A percentile compares a stretch with the other conserved stretches of the same genome.
Conservation (phyloP, 1,140 invertebrate genomes). For the Globodera ellingtonae region DNA sequence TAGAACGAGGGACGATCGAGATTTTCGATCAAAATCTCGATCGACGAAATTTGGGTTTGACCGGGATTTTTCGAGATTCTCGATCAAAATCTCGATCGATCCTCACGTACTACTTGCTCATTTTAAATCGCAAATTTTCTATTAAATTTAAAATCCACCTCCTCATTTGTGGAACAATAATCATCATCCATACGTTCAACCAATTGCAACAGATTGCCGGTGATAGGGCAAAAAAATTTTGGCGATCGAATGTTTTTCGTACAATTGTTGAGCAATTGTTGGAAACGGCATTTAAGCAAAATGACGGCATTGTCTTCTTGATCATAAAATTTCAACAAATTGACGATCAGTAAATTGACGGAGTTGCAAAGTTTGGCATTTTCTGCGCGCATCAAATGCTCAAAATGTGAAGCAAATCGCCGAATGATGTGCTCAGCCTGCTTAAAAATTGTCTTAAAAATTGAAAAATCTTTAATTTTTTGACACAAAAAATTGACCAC, state of each 20-base stretch:
- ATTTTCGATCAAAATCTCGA: neutral
- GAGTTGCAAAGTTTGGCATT: neutral
- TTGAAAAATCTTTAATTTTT: neutral
- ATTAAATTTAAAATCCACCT: too few relatives aligned
- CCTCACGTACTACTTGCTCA: too few relatives aligned
- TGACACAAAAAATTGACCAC: too few relatives aligned
- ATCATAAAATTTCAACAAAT: neutral
- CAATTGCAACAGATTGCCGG: neutral
- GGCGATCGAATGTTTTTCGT: neutral
- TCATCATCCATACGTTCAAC: neutral
- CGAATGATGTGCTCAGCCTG: neutral
- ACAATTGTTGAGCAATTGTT: neutral
- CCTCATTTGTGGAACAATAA: too few relatives aligned
- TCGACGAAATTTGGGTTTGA: too few relatives aligned
- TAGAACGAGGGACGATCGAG: too few relatives aligned
- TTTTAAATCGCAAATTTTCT: too few relatives aligned
- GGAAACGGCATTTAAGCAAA: neutral
- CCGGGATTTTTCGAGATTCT: too few relatives aligned
- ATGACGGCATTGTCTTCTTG: neutral
- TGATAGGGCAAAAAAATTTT: neutral
- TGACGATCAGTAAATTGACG: neutral
- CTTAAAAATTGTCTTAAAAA: neutral
- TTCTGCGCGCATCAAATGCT: neutral
- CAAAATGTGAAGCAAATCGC: neutral
- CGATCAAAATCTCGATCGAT: too few relatives aligned